Evolutionary conservation across 2,888 invertebrate species (phyloP), one percentile per base, ranked within the genome.

Genomic region (Nomada lathburiana): DNA sequence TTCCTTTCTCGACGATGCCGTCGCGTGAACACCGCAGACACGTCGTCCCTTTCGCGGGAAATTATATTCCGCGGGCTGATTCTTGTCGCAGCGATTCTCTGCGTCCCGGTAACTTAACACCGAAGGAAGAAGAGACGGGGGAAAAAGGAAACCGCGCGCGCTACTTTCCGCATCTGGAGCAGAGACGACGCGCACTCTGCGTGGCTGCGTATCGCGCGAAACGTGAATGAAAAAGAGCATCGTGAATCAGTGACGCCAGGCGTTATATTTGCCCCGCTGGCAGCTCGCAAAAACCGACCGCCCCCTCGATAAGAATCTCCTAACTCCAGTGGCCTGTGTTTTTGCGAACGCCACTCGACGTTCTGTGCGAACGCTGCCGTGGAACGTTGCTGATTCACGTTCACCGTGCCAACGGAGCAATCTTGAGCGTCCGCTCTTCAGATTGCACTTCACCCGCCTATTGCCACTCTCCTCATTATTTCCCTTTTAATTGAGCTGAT

Each of bases 231-330:
- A 71, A 64, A 68, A 65, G 65, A 62, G 44, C 67, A 36, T 36
- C 50, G 65, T 57, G 77, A 80, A 80, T 63, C 71, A 71, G 62
- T 77, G 80, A 80, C 77, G 67, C 71, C 77, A 55, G 71, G 77
- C 80, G 77, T 77, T 76, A 80, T 80, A 80, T 77, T 77, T 77
- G 77, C 62, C 47, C 71, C n/a, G 71, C 23, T 57, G 18, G 60
- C 47, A 64, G 57, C n/a, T 23, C 60, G 42, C 57, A 70, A 71
- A 76, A 71, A 64, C 47, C 47, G 47, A 18, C 36, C 42, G 57
- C 57, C 52, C 44, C 69, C 42, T 47, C 67, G 82, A 82, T 82
- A 82, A 71, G 62, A 71, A 82, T 82, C 80, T 74, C 63, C 70
- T 59, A 73, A 64, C 76, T 64, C 59, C 76, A 60, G 36, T 20